Evolutionary conservation across 1,140 invertebrate species (phyloP).

Genomic region (Homarus americanus): DNA sequence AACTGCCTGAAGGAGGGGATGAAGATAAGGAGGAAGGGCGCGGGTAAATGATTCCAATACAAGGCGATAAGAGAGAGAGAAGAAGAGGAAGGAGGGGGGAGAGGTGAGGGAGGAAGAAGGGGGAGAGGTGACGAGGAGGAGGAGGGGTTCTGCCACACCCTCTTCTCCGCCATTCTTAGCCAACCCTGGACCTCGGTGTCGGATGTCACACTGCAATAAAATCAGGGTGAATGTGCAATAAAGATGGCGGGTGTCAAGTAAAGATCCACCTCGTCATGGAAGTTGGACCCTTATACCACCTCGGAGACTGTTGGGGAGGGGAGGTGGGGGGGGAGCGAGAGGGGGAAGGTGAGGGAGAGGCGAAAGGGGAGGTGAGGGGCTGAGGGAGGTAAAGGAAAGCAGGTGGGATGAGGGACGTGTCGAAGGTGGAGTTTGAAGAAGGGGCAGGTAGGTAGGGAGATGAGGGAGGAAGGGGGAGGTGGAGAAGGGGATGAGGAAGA

Average conservation of each 20-base stretch:
- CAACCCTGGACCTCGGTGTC: conserved; percentile 3
- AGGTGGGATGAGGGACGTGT: not conserved
- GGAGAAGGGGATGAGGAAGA: not conserved
- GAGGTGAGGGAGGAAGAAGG: too few relatives aligned
- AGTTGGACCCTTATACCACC: conserved; percentile 37
- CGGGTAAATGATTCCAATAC: conserved; percentile 43
- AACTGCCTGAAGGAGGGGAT: conserved; percentile 28
- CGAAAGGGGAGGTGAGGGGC: not conserved
- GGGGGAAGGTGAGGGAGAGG: not conserved
- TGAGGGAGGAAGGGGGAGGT: not conserved
- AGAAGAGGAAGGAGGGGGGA: too few relatives aligned
- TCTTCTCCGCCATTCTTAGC: conserved; percentile 33
- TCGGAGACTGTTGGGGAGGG: not conserved
- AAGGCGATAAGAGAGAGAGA: conserved; percentile 21
- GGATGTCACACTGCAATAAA: conserved; percentile 67
- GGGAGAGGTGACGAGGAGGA: too few relatives aligned
- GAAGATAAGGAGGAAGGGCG: conserved; percentile 52
- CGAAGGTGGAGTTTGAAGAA: not conserved
- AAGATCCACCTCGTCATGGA: conserved; percentile 68
- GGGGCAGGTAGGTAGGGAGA: conserved; percentile 1
- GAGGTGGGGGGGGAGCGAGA: not conserved
- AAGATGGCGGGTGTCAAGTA: conserved; percentile 67
- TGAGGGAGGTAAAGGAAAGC: conserved; percentile 3
- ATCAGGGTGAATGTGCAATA: conserved; percentile 71
- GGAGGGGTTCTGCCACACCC: too few relatives aligned